Evolutionary conservation across 2,888 invertebrate genomes (phyloP).

Genomic region (Ormyrus labotus): DNA sequence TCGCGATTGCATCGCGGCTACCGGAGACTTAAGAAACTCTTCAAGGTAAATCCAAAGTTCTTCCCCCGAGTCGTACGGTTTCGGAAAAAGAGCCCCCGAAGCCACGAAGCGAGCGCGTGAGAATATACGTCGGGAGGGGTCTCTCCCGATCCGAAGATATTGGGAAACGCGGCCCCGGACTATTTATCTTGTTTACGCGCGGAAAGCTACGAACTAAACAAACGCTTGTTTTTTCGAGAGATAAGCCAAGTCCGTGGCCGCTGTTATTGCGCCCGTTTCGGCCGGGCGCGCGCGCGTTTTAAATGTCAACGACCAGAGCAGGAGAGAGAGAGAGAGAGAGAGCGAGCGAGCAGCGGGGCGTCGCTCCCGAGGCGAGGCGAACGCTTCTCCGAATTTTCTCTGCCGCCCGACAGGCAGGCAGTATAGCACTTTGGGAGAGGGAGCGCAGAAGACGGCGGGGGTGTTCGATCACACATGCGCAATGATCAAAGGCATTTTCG

Average conservation of each 20-base stretch:
- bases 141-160: no score
- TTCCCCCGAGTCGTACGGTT: not conserved
- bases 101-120: not conserved
- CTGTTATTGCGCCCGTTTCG: not conserved
- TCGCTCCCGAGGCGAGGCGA: slow-evolving; percentile 11
- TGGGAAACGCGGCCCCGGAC: no score
- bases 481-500: slow-evolving; percentile 31
- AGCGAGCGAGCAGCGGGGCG: slow-evolving; percentile 9
- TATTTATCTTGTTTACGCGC: no score
- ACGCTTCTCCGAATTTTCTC: not conserved
- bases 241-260: no score
- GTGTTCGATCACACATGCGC: slow-evolving; percentile 46
- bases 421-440: no score
- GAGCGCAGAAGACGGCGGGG: not conserved
- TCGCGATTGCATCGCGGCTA: slow-evolving; percentile 76
- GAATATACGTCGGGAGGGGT: not conserved
- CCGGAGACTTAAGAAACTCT: slow-evolving; percentile 74
- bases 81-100: not conserved
- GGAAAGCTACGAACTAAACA: no score
- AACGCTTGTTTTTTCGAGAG: no score
- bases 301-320: slow-evolving; percentile 51
- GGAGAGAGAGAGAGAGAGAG: no score
- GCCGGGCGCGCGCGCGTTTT: slow-evolving; percentile 21
- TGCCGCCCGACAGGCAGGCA: not conserved
- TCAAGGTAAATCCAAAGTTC: slow-evolving; percentile 70